Conservation (phyloP, 2,113 vertebrate species). For the Megatriorchis doriae region DNA sequence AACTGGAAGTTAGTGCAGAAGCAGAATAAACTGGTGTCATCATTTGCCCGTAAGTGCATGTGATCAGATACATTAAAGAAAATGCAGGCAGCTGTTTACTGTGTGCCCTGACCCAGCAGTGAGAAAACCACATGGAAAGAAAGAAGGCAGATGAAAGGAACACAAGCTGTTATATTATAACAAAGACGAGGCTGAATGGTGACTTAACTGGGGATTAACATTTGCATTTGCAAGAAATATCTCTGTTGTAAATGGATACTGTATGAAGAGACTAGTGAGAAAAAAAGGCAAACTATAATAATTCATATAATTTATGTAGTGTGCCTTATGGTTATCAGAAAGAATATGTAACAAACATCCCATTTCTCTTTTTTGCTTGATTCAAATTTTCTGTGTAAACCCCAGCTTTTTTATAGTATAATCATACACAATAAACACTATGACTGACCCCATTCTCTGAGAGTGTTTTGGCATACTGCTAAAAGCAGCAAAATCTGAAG, state of each 20-base stretch:
- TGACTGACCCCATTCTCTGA: not conserved
- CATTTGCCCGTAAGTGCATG: not conserved
- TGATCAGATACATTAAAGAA: not conserved
- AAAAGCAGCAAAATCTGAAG: not conserved
- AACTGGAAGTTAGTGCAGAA: not conserved
- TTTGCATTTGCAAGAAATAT: not conserved
- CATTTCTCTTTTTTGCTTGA: not conserved
- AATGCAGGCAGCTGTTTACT: not conserved
- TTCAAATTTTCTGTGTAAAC: not conserved
- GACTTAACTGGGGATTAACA: not conserved
- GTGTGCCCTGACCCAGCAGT: not conserved
- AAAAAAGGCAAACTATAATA: not conserved
- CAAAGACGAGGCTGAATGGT: not conserved
- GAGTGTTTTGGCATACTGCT: not conserved
- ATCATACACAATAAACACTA: not conserved
- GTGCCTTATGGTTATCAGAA: not conserved
- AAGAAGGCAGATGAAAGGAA: not conserved
- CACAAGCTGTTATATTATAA: not conserved
- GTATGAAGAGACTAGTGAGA: not conserved
- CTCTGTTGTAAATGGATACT: not conserved
- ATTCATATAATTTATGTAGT: not conserved
- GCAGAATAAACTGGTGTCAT: not conserved
- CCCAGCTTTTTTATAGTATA: not conserved
- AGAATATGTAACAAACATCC: not conserved
- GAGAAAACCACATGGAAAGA: not conserved